Base-by-base conservation (phyloP, 2,888 invertebrate genomes). In the Brachycybe producta region DNA sequence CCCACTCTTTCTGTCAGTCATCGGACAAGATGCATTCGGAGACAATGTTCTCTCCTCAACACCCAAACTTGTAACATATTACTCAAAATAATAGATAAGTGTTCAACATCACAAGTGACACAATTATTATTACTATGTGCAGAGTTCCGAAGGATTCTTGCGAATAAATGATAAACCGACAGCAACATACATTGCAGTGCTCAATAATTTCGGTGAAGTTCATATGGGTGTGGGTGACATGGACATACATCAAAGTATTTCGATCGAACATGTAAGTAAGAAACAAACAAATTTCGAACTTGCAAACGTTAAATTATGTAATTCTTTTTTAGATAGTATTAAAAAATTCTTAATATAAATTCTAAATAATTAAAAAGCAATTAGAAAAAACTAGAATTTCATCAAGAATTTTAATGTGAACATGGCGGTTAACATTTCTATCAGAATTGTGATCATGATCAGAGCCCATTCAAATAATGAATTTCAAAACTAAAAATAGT, bases 221-320 rank as follows among this genome's bases (percentile, higher is more conserved):
- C 71, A 76, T 47, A 73, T 86, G 46, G 78, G 85, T 0, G 71
- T 92, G 46, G 90, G 87, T 0, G 86, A 91, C 64, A 86, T 90
- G 85, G 75, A 73, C 38, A 76, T 85, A 21, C 86, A 91, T 63
- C 64, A 72, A 11, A 67, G 72, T 54, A 82, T 94, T 51, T 75
- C 78, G 5, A 70, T 78, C 0, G 69, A 79, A 50, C 64, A 79
- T 62, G 78, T 83, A 65, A 70, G 71, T 66, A 39, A 4, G 21
- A 17, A 39, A 15, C 4, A n/a, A n/a, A 21, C 13, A 36, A n/a
- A 7, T 36, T 36, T 36, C 15, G 19, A 36, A 36, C 7, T 36
- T 17, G 19, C 5, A 36, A 30, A 11, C n/a, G n/a, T 30, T 30
- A 30, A 11, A 30, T 11, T 30, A 30, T 30, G n/a, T 30, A 8